Evolutionary conservation across 2,113 vertebrate species (phyloP).

Genomic region (Petromus typicus): DNA sequence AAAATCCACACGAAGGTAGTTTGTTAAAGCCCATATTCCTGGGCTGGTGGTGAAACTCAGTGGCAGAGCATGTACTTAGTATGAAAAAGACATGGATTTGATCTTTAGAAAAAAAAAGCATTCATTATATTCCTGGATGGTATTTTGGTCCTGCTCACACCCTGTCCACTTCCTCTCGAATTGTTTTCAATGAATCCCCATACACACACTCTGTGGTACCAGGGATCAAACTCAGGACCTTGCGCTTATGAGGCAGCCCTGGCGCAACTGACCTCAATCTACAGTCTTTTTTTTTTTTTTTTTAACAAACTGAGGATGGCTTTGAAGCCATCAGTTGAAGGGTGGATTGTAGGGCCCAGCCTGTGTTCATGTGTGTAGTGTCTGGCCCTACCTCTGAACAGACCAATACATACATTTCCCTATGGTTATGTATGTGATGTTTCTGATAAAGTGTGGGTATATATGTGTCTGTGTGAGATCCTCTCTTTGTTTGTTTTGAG

Average conservation of each 20-base stretch:
- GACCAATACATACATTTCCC: not conserved
- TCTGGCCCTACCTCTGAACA: not conserved
- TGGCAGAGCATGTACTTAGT: not conserved
- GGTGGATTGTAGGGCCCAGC: not conserved
- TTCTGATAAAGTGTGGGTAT: not conserved
- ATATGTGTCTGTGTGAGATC: not conserved
- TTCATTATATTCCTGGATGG: not conserved
- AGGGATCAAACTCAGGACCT: too few species aligned
- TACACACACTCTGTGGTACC: too few species aligned
- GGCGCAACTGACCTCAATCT: too few species aligned
- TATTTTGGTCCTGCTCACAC: not conserved
- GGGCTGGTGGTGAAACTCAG: not conserved
- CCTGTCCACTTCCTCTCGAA: not conserved
- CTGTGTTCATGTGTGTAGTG: not conserved
- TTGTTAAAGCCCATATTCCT: not conserved
- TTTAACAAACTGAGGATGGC: not conserved
- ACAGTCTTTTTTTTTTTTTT: too few species aligned
- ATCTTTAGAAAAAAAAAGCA: not conserved
- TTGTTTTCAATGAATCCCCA: not conserved
- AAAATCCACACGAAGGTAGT: not conserved
- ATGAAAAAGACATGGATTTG: not conserved
- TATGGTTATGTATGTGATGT: not conserved
- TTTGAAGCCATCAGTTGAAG: not conserved
- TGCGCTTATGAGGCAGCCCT: too few species aligned
- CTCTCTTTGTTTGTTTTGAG: not conserved